A percentile compares a stretch with the other conserved stretches of the same genome.
phyloP scores from a whole-genome alignment of 2,888 invertebrate genomes.

The Drosophila cracens region DNA sequence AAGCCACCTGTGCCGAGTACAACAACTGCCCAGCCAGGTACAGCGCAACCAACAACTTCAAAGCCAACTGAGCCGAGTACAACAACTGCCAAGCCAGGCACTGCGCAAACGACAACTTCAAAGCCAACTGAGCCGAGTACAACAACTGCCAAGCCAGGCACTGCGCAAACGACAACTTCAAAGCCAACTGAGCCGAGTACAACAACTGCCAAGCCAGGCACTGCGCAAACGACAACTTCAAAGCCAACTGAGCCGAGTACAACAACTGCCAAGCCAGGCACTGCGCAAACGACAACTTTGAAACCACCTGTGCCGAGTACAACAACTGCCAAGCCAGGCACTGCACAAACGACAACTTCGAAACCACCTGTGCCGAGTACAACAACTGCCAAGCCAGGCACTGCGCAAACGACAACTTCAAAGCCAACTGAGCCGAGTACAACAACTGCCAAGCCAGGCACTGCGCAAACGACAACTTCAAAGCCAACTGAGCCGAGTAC shows the following conservation, averaged over 20 bases:
- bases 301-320: not conserved
- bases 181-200: not conserved
- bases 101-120: not conserved
- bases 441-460: not conserved
- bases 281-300: not conserved
- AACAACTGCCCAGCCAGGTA: not conserved
- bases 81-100: not conserved
- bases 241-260: not conserved
- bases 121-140: not conserved
- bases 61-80: not conserved
- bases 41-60: accelerated
- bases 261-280: not conserved
- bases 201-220: not conserved
- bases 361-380: not conserved
- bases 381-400: not conserved
- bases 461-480: not conserved
- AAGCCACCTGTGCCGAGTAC: not conserved
- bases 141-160: not conserved
- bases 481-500: not conserved
- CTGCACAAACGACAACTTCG: accelerated
- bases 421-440: not conserved
- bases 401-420: not conserved
- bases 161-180: not conserved
- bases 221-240: not conserved
- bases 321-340: not conserved